Evolutionary conservation across 2,797 vertebrate genomes (phyloP).

Genomic region (Bryconaethiops microstoma): DNA sequence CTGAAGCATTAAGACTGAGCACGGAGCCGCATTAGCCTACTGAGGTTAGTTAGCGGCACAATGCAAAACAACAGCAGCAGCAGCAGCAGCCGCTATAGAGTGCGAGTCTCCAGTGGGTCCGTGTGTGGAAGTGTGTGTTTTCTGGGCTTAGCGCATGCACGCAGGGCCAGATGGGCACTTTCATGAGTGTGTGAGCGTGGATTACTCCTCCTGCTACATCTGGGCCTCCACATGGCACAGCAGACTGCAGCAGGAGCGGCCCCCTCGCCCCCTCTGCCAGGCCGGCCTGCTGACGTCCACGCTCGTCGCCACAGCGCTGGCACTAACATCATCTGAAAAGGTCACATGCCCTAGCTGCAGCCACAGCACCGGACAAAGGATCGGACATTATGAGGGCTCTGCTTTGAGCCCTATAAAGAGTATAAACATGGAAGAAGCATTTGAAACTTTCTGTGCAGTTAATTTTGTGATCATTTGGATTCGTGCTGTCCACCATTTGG

Average conservation of each 20-base stretch:
- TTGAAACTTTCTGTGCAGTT: background rate
- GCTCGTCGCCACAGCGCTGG: slow-evolving; percentile 65
- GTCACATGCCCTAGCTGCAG: slow-evolving; percentile 65
- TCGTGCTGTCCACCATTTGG: background rate
- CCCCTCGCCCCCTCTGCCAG: slow-evolving; percentile 71
- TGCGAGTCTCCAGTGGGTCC: slow-evolving; percentile 43
- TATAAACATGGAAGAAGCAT: background rate
- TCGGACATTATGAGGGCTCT: background rate
- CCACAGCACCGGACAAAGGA: background rate
- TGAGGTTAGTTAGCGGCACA: slow-evolving; percentile 83
- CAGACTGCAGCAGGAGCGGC: slow-evolving; percentile 82
- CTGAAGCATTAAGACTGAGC: slow-evolving; percentile 3
- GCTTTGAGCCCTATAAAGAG: background rate
- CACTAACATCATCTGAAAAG: slow-evolving; percentile 74
- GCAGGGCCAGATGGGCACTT: slow-evolving; percentile 92
- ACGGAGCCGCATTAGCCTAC: slow-evolving; percentile 28
- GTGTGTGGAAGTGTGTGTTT: slow-evolving; percentile 66
- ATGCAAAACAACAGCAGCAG: slow-evolving; percentile 69
- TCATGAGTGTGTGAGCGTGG: slow-evolving; percentile 87
- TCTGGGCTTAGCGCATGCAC: slow-evolving; percentile 80
- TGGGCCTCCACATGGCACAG: slow-evolving; percentile 92
- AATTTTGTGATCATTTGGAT: background rate
- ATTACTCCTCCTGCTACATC: slow-evolving; percentile 96
- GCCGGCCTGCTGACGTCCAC: slow-evolving; percentile 68
- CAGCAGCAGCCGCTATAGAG: slow-evolving; percentile 52